phyloP scores from a whole-genome alignment of 2,797 vertebrate genomes.

The Mormyrus proboscirostris region DNA sequence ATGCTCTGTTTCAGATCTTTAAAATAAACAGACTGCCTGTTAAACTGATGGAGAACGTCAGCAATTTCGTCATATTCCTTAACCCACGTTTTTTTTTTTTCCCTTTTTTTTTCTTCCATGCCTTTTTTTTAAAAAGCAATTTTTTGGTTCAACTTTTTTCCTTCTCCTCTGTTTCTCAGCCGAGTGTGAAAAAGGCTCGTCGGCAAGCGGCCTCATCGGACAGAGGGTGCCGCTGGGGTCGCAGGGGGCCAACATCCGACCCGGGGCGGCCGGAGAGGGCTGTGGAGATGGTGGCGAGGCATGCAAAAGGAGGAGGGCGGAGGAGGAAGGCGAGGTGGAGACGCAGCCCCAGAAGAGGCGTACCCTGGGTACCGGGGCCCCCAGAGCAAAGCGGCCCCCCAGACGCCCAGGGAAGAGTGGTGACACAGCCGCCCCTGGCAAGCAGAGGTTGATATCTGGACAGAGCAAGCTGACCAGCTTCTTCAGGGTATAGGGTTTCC shows the following conservation, averaged over 20 bases:
- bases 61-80: conserved; percentile 52
- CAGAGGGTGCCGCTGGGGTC: conserved; percentile 53
- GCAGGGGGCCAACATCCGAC: conserved; percentile 64
- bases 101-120: not conserved
- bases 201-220: conserved; percentile 30
- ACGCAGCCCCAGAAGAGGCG: conserved; percentile 68
- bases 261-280: conserved; percentile 48
- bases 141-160: conserved; percentile 24
- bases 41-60: conserved; percentile 52
- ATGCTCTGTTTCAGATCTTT: conserved; percentile 52
- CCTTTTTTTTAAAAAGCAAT: not conserved
- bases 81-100: conserved; percentile 19
- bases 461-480: conserved; percentile 82
- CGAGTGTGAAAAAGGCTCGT: conserved; percentile 29
- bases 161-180: conserved; percentile 42
- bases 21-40: conserved; percentile 57
- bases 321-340: conserved; percentile 57
- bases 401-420: conserved; percentile 47
- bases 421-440: conserved; percentile 54
- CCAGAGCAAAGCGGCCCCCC: conserved; percentile 36
- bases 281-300: conserved; percentile 50
- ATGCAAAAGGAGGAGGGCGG: conserved; percentile 74
- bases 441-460: conserved; percentile 74
- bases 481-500: conserved; percentile 67
- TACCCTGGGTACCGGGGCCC: conserved; percentile 46